A percentile compares a stretch with the other conserved stretches of the same genome.
Evolutionary conservation across 2,888 invertebrate species (phyloP).

Genomic region (Lasioglossum zephyrum): DNA sequence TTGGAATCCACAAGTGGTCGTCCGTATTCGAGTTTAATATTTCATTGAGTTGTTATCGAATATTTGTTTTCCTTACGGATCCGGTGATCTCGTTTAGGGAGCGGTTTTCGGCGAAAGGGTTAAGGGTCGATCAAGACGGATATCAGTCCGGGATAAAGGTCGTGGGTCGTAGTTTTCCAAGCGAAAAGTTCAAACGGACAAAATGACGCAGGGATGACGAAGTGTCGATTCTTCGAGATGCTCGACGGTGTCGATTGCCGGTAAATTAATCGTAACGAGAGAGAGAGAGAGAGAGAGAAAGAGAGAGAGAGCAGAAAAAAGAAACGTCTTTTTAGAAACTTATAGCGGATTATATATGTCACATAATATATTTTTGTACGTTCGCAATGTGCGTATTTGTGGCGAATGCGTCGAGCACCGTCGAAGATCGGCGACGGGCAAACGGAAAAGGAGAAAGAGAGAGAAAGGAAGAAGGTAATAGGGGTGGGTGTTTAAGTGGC

Average conservation of each 20-base stretch:
- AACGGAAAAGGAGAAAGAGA: constrained; percentile 6
- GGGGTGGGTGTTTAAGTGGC: background rate
- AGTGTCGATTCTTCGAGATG: constrained; percentile 43
- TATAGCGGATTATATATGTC: constrained; percentile 83
- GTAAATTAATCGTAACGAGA: constrained; percentile 54
- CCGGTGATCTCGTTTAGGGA: background rate
- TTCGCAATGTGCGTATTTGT: constrained; percentile 76
- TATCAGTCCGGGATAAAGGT: background rate
- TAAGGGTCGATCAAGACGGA: background rate
- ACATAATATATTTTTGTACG: constrained; percentile 84
- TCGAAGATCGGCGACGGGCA: constrained; percentile 13
- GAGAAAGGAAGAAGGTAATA: background rate
- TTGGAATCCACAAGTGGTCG: background rate
- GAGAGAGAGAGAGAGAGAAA: background rate
- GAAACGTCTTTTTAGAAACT: constrained; percentile 81
- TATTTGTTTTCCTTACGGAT: background rate
- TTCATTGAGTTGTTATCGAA: background rate
- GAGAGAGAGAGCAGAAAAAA: constrained; percentile 42
- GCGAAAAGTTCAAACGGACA: background rate
- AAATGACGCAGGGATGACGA: background rate
- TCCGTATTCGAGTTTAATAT: background rate
- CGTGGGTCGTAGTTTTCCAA: background rate
- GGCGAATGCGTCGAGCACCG: constrained; percentile 60
- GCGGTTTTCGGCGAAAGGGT: background rate
- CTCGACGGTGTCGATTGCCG: constrained; percentile 62